These are phyloP conservation scores for Drosophila cracens DNA, from an alignment of 2,888 invertebrate species.

Conservation along the genomic window DNA sequence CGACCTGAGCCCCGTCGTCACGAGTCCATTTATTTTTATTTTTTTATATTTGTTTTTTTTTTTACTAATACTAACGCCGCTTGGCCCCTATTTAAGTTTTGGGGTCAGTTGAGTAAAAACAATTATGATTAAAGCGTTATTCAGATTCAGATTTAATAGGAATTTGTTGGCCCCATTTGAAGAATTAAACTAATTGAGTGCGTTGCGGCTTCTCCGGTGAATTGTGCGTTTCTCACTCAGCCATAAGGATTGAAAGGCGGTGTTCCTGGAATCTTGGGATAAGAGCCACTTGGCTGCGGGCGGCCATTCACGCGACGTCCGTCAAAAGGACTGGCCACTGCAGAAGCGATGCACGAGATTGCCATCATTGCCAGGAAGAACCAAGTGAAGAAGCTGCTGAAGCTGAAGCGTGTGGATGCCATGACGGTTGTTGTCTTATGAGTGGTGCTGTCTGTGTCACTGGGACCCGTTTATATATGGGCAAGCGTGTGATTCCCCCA, in stretches of 20 bases:
- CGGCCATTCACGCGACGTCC: conserved; percentile 25
- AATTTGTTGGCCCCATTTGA: conserved; percentile 23
- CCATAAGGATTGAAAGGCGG: conserved; percentile 70
- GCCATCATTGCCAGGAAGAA: conserved; percentile 28
- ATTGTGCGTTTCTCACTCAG: conserved; percentile 11
- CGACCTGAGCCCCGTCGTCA: background rate
- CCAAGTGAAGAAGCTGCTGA: conserved; percentile 42
- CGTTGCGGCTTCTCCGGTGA: too few species aligned
- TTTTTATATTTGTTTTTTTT: background rate
- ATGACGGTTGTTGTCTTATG: conserved; percentile 29
- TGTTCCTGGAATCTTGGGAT: conserved; percentile 44
- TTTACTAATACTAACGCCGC: conserved; percentile 27
- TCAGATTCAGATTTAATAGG: conserved; percentile 65
- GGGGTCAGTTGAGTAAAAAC: conserved; percentile 28
- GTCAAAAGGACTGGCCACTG: conserved; percentile 54
- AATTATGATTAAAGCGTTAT: conserved; percentile 44
- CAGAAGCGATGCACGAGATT: conserved; percentile 20
- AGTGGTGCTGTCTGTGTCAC: conserved; percentile 1
- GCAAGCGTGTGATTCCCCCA: conserved; percentile 34
- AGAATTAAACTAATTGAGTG: conserved; percentile 22
- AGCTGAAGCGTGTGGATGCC: conserved; percentile 34
- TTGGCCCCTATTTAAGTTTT: conserved; percentile 43
- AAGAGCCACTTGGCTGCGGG: conserved; percentile 13
- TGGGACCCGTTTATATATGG: conserved; percentile 27
- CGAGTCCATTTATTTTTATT: background rate